Conservation (phyloP, 1,140 invertebrate species). For the Polypedilum vanderplanki region DNA sequence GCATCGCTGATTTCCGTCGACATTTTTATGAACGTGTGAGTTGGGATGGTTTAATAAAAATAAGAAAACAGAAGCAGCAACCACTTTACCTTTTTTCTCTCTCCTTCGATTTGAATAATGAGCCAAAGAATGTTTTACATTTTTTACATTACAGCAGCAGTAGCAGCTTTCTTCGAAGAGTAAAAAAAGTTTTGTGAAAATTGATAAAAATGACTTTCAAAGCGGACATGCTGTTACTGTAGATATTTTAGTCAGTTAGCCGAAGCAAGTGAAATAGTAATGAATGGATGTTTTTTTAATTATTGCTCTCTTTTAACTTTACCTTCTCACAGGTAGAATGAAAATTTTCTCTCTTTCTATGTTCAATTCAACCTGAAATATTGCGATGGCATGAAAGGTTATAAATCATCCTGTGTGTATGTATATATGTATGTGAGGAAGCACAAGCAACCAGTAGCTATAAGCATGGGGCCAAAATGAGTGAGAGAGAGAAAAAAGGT, state of each 20-base stretch:
- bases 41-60: background rate
- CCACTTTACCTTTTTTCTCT: background rate
- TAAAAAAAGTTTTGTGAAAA: background rate
- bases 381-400: background rate
- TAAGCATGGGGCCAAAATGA: background rate
- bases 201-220: background rate
- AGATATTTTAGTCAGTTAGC: background rate
- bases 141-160: background rate
- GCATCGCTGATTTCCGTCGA: background rate
- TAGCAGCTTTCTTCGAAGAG: too few species aligned
- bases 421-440: background rate
- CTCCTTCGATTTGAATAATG: slow-evolving; percentile 15
- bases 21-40: background rate
- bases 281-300: background rate
- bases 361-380: background rate
- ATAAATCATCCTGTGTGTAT: background rate
- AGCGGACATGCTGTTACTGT: background rate
- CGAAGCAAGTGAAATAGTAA: background rate
- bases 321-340: too few species aligned
- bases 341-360: background rate
- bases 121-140: background rate
- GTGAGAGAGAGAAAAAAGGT: background rate
- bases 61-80: background rate
- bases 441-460: background rate
- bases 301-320: background rate